Conservation (phyloP, 1,140 invertebrate genomes). For the Polypedilum pembai region DNA sequence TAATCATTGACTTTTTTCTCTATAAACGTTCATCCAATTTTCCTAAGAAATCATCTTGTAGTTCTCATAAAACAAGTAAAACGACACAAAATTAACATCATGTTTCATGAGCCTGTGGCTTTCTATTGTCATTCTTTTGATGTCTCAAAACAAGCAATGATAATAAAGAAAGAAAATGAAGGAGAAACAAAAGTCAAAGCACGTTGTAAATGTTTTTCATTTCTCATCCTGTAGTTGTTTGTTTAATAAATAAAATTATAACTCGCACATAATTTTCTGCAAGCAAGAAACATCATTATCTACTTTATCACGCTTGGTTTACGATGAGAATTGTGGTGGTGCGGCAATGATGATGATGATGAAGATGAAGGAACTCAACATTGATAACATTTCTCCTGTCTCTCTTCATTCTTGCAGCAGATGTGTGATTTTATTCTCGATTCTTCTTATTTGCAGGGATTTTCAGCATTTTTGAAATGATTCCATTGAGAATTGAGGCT, state of each 20-base stretch:
- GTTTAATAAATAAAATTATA: conserved; percentile 27
- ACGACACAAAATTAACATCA: neutral
- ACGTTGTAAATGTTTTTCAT: neutral
- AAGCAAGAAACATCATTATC: conserved; percentile 25
- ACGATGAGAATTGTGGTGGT: neutral
- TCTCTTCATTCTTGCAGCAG: neutral
- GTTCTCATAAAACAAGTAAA: neutral
- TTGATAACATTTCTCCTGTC: neutral
- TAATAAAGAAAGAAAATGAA: neutral
- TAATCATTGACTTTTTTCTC: neutral
- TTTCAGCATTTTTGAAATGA: conserved; percentile 10
- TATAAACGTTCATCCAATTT: no score
- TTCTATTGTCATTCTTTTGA: neutral
- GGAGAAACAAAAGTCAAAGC: neutral
- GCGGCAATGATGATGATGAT: neutral
- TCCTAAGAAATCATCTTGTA: no score
- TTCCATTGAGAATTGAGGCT: neutral
- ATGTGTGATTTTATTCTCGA: conserved; percentile 2
- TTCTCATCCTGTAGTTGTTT: neutral
- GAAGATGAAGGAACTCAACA: neutral
- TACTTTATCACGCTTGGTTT: conserved; percentile 26
- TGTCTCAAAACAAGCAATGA: neutral
- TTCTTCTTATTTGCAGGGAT: no score
- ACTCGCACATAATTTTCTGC: neutral
- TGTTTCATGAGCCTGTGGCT: neutral